Percentiles rank a stretch among this genome's conserved stretches.
Conservation (phyloP, 2,888 invertebrate species). For the Unio delphinus region DNA sequence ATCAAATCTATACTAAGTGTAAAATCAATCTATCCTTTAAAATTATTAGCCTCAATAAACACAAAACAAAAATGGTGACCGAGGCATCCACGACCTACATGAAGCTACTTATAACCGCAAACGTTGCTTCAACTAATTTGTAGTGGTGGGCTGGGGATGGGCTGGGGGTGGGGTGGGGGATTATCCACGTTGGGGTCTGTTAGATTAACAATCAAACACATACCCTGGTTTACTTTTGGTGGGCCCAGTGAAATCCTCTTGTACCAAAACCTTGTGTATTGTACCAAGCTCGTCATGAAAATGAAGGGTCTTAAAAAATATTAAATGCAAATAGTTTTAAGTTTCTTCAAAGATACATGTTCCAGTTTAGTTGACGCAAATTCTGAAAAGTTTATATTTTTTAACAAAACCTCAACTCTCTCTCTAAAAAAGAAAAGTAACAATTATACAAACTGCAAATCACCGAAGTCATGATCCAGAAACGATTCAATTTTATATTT, state of each 20-base stretch:
- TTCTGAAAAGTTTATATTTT: no score
- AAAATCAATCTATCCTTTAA: no score
- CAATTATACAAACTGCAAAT: no score
- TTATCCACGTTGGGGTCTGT: neutral
- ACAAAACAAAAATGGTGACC: neutral
- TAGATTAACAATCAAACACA: neutral
- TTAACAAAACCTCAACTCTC: no score
- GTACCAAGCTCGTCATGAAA: constrained; percentile 37
- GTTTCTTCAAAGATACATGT: no score
- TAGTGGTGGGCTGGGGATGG: neutral
- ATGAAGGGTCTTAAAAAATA: constrained; percentile 31
- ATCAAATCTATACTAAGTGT: no score
- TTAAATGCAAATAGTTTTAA: neutral
- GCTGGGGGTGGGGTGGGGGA: neutral
- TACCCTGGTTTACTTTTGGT: constrained; percentile 35
- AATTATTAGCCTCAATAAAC: no score
- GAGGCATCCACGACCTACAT: neutral
- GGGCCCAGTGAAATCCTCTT: constrained; percentile 42
- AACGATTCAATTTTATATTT: no score
- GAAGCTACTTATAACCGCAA: neutral
- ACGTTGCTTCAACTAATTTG: neutral
- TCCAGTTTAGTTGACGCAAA: no score
- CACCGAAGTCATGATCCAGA: no score
- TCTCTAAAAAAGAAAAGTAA: no score
- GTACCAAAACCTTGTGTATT: constrained; percentile 42